Evolutionary conservation across 1,140 invertebrate genomes (phyloP).

Genomic region (Reticulitermes speratus): DNA sequence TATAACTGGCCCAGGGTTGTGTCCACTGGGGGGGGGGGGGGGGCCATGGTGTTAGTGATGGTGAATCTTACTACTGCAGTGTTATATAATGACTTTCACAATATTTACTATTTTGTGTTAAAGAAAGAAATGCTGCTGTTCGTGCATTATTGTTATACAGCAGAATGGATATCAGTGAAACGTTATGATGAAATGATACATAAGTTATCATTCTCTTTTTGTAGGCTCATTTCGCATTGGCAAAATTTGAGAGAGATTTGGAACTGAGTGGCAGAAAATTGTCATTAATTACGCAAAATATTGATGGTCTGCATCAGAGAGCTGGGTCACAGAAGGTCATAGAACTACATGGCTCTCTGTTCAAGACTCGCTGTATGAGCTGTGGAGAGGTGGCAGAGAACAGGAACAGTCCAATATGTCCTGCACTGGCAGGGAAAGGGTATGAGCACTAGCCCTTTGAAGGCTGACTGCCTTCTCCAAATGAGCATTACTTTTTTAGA

Average conservation of each 20-base stretch:
- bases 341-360: constrained; percentile 88
- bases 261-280: constrained; percentile 59
- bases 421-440: constrained; percentile 61
- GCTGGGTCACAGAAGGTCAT: constrained; percentile 80
- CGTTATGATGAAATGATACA: too few species aligned
- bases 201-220: neutral
- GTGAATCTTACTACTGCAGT: too few species aligned
- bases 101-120: too few species aligned
- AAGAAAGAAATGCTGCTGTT: too few species aligned
- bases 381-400: constrained; percentile 72
- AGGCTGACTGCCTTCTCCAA: too few species aligned
- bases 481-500: too few species aligned
- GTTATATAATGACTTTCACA: too few species aligned
- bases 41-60: too few species aligned
- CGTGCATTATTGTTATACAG: too few species aligned
- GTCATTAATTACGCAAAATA: constrained; percentile 87
- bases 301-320: constrained; percentile 82
- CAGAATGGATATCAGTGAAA: too few species aligned
- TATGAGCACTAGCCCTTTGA: constrained; percentile 40
- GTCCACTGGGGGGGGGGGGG: too few species aligned
- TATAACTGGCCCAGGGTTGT: too few species aligned
- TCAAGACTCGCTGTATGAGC: constrained; percentile 77
- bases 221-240: constrained; percentile 80
- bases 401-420: constrained; percentile 79
- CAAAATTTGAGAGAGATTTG: constrained; percentile 68